Conservation (phyloP, 2,113 vertebrate species). For the Heptranchias perlo region DNA sequence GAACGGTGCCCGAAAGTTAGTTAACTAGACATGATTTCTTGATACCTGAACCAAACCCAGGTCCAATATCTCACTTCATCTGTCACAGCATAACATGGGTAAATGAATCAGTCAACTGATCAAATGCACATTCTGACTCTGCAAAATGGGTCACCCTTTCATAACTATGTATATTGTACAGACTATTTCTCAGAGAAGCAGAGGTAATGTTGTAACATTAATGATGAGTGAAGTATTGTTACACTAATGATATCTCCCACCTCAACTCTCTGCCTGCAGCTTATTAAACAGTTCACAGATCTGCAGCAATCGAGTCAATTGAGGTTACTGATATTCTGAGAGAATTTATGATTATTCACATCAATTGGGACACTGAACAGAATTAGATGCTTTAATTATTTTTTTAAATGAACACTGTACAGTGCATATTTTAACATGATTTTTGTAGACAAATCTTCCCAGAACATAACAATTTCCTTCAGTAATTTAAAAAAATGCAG, state of each 20-base stretch:
- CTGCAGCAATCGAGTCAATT: neutral
- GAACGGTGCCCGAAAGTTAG: neutral
- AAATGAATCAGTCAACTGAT: neutral
- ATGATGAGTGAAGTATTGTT: conserved; percentile 7
- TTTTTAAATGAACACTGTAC: neutral
- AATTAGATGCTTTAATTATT: neutral
- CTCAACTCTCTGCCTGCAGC: neutral
- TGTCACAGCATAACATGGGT: neutral
- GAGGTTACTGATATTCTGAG: neutral
- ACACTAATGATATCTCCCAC: neutral
- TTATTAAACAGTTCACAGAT: neutral
- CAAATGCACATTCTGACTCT: neutral
- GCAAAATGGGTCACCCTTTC: conserved; percentile 5
- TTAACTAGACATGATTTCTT: neutral
- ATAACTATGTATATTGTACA: neutral
- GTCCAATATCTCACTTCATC: neutral
- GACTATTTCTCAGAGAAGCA: neutral
- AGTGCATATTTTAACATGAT: neutral
- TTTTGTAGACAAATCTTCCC: neutral
- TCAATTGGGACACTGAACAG: neutral
- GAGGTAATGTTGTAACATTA: neutral
- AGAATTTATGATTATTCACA: neutral
- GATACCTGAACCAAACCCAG: neutral
- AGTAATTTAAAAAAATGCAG: neutral
- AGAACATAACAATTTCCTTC: neutral